Percentiles rank a stretch among this genome's conserved stretches.
phyloP scores from a whole-genome alignment of 2,113 vertebrate species.

The Crotalus viridis region DNA sequence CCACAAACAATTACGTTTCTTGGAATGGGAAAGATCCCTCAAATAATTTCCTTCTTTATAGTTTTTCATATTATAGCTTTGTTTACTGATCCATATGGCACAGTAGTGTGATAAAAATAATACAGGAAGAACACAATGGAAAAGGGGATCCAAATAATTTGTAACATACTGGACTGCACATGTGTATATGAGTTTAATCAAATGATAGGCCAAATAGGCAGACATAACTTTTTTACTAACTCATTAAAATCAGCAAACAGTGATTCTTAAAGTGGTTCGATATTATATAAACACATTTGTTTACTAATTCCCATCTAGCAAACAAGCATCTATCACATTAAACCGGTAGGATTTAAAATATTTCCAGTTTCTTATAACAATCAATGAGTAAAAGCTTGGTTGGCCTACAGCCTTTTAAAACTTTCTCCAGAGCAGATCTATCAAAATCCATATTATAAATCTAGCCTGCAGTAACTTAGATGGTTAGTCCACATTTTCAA shows the following conservation, averaged over 20 bases:
- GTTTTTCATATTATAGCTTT: not conserved
- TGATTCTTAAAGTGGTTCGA: not conserved
- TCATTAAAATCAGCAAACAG: not conserved
- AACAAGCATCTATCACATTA: not conserved
- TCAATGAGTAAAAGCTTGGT: slow-evolving; percentile 9
- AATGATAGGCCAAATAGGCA: not conserved
- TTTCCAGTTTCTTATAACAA: not conserved
- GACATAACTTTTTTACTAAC: not conserved
- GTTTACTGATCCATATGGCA: not conserved
- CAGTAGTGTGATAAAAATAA: not conserved
- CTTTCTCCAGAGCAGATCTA: not conserved
- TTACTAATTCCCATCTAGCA: not conserved
- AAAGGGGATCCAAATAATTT: not conserved
- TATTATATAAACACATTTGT: not conserved
- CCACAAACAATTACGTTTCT: not conserved
- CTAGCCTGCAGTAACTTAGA: not conserved
- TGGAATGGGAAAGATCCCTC: not conserved
- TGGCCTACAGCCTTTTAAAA: slow-evolving; percentile 9
- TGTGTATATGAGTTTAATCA: not conserved
- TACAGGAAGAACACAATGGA: not conserved
- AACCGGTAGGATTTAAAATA: not conserved
- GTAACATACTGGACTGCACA: not conserved
- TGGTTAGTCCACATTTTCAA: slow-evolving; percentile 1
- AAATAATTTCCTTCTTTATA: not conserved
- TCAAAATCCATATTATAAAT: not conserved